Conservation (phyloP, 1,140 invertebrate species). For the Akabosia matsudoensis region DNA sequence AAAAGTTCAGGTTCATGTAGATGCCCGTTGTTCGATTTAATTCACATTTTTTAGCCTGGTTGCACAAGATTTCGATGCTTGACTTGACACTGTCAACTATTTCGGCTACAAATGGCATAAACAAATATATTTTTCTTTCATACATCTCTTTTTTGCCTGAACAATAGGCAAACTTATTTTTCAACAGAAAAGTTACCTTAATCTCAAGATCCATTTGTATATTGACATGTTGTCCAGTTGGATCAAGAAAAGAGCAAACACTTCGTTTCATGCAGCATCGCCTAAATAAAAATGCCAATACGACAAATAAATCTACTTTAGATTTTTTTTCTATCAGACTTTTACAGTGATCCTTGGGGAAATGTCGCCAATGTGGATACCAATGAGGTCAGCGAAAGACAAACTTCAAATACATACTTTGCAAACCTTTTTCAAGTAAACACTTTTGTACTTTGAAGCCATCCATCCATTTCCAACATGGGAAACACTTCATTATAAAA, state of each 20-base stretch:
- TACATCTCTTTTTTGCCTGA: background rate
- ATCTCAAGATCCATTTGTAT: conserved; percentile 17
- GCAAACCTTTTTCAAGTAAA: background rate
- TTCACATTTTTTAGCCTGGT: background rate
- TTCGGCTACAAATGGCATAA: conserved; percentile 17
- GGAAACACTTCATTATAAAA: background rate
- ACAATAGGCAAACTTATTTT: background rate
- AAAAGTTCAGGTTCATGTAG: background rate
- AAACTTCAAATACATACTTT: background rate
- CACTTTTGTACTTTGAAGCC: conserved; percentile 3
- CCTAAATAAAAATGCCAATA: background rate
- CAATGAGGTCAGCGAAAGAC: background rate
- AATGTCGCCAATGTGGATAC: background rate
- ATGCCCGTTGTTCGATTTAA: background rate
- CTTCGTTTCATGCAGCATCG: background rate
- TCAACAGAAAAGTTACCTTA: conserved; percentile 19
- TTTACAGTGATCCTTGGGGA: background rate
- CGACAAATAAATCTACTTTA: background rate
- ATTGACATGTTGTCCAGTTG: conserved; percentile 16
- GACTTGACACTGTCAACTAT: background rate
- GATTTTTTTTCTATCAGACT: background rate
- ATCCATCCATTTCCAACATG: background rate
- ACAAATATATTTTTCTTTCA: conserved; percentile 4
- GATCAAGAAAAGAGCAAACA: conserved; percentile 22
- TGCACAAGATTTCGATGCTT: conserved; percentile 9